Evolutionary conservation across 2,797 vertebrate species (phyloP), one percentile per base, ranked within the genome.

Genomic region (Mus caroli): DNA sequence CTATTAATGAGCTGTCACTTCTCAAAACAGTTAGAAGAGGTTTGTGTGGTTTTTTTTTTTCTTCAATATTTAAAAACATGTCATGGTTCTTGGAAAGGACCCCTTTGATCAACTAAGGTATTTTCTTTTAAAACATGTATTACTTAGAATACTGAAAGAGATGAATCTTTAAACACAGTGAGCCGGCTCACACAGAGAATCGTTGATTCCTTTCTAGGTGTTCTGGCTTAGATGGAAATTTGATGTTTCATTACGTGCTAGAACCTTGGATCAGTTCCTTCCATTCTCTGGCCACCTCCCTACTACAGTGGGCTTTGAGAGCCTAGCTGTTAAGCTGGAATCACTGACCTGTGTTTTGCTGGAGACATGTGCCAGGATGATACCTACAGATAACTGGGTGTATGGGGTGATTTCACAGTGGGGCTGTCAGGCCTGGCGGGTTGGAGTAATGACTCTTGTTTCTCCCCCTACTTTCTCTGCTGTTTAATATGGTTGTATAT

Each of bases 1-100:
- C 95, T 97, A 96, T 95, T 95, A 96, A 97, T 92, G 90, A 92
- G 89, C 93, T 96, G 95, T 96, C 95, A 58, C 92, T 69, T 83
- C 91, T 94, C 37, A 90, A 92, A 87, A 77, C 24, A 46, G 60
- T 95, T 79, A 60, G 52, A 76, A 82, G 52, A 88, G 87, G 60
- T 50, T 50, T 50, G 50, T 50, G 50, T 83, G 88, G 97, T 89
- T 92, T 73, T 73, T 69, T 58, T 31, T 43, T 80, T 50, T 26
- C 10, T 56, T 73, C 90, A 92, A 91, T 97, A 91, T 95, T 95
- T 93, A 95, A 97, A 97, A 96, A 96, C 84, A 88, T 95, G 94
- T 80, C 96, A 97, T 24, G 50, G 20, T 87, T 92, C 96, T 91
- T 52, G 58, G 95, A 92, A 92, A 85, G 60, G 92, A 97, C 88